Base-by-base conservation (phyloP, 2,888 invertebrate genomes). In the Calameuta idolon region DNA sequence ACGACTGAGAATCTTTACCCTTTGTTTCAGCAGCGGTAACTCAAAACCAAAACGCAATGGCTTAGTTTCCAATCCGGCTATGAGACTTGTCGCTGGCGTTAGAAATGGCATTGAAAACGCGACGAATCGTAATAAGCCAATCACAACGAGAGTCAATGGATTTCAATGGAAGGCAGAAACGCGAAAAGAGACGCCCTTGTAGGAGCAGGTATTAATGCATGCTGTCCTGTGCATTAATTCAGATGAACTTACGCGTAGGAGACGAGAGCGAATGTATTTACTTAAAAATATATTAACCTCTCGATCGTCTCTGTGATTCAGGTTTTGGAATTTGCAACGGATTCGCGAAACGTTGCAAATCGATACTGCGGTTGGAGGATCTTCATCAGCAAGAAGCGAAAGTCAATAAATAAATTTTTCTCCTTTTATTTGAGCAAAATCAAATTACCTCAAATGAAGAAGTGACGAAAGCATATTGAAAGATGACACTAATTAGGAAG, bases 41-140 rank as follows among this genome's bases (percentile, higher is more conserved):
- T 94, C 94, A 84, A 96, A 95, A 90, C 94, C 94, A 90, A 97
- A 97, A 92, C 94, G 97, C 79, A 97, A 97, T 88, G 97, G 97
- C 2, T 96, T 97, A 79, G 97, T 97, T 34, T 96, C 96, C 4
- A 97, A 97, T 89, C 97, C 97, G 23, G 97, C 97, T 77, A 94
- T 97, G 94, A 93, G 97, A 84, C 93, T 97, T 80, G 96, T 97
- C 3, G 95, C 95, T 55, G 95, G 95, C 87, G 95, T 96, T 73
- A 93, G 95, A 85, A 96, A 95, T 89, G 96, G 96, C 81, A 92
- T 96, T 69, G 96, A 94, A 88, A 93, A 94, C 86, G 92, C 92
- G 71, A 92, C 92, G 73, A 92, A 92, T 83, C 89, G 92, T 82
- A 92, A 91, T 85, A 92, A 91, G 79, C 90, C 92, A 78, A 91